These are phyloP conservation scores for Montipora capricornis DNA, from an alignment of 64 coral and sea anemone species.

Conservation along the genomic window DNA sequence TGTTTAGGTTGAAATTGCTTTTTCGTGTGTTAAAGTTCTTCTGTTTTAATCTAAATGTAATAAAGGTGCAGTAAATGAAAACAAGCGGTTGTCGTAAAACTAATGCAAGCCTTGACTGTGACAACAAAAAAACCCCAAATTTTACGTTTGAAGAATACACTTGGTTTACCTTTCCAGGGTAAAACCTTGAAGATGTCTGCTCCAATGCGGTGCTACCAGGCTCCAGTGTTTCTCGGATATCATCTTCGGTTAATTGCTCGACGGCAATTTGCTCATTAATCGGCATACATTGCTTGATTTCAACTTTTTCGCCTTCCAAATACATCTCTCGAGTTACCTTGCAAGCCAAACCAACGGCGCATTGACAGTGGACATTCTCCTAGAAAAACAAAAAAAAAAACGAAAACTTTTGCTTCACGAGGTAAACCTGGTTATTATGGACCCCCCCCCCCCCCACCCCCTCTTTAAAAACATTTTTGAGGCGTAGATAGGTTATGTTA, in stretches of 20 bases:
- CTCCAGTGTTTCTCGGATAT: constrained; percentile 42
- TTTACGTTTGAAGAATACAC: too few species aligned
- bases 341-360: constrained; percentile 59
- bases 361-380: constrained; percentile 57
- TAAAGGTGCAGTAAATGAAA: too few species aligned
- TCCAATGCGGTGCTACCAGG: not conserved
- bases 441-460: too few species aligned
- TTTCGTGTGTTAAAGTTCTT: too few species aligned
- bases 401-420: not conserved
- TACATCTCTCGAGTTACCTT: constrained; percentile 70
- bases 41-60: too few species aligned
- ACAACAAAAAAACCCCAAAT: too few species aligned
- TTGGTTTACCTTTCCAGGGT: constrained; percentile 12
- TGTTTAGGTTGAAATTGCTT: too few species aligned
- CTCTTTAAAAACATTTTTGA: too few species aligned
- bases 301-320: constrained; percentile 49
- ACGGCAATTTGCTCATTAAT: constrained; percentile 23
- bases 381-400: not conserved
- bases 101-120: too few species aligned
- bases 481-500: too few species aligned
- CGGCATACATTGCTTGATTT: constrained; percentile 69
- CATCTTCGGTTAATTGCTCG: constrained; percentile 71
- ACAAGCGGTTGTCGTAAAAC: too few species aligned
- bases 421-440: too few species aligned
- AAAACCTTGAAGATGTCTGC: not conserved